Evolutionary conservation across 2,113 vertebrate species (phyloP), one percentile per base, ranked within the genome.

Genomic region (Corythornis cristatus): DNA sequence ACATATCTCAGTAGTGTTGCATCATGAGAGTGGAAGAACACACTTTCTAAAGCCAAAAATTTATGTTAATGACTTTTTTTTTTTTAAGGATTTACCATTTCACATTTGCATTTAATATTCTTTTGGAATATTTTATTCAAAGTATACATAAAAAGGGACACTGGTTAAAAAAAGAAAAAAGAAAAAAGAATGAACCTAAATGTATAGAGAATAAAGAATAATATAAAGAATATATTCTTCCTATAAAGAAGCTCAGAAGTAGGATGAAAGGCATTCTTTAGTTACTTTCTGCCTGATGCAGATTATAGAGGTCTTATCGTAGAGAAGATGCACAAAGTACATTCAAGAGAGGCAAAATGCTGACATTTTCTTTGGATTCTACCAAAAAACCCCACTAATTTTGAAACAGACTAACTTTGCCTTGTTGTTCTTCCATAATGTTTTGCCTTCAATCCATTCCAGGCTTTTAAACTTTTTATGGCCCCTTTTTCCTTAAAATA

Each of bases 311-410:
- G 8, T 33, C 45, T 83, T 83, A 19, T 54, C 53, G 42, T 11
- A 31, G 17, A 53, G 75, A 87, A 68, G 20, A 70, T 9, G 29
- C 17, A 51, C 22, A 73, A 74, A 61, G 31, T 56, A 29, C 61
- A 88, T 70, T 28, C 11, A 83, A 65, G 12, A 65, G 15, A 2
- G 16, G 33, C 29, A 64, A 94, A 82, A 83, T n/a, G 21, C 12
- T 57, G 8, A 33, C 3, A n/a, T 64, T 88, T 90, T 51, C 13
- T 21, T 50, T 14, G 4, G 2, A 1, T 35, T 90, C 21, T 80
- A 20, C 29, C 17, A 50, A 0, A 0, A 46, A 15, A 19, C 45
- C 11, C 58, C 28, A n/a, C 1, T 64, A 4, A 26, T 70, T 72
- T 53, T 79, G 11, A 73, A 83, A 23, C n/a, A 86, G n/a, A 2